Evolutionary conservation across 2,888 invertebrate genomes (phyloP).

Genomic region (Cancer borealis): DNA sequence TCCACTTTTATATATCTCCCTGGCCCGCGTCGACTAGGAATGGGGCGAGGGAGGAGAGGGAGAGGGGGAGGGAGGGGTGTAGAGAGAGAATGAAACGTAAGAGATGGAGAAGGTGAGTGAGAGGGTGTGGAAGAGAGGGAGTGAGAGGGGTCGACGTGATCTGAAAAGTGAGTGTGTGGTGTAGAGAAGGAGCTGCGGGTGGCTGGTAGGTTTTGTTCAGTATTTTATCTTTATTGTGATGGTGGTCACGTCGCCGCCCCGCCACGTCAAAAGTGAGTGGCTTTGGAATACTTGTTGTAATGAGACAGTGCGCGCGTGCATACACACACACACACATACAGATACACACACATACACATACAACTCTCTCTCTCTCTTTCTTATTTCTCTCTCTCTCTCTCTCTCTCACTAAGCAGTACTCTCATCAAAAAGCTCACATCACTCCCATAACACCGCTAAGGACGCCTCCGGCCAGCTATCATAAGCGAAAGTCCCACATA

Average conservation of each 20-base stretch:
- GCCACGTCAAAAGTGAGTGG: not conserved
- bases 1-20: not conserved
- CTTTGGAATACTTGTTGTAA: not conserved
- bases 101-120: not conserved
- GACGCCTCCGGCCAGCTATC: not conserved
- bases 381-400: too few species aligned
- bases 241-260: not conserved
- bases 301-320: not conserved
- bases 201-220: not conserved
- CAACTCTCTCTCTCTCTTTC: not conserved
- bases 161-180: not conserved
- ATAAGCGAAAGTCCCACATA: not conserved
- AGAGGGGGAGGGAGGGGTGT: not conserved
- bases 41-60: not conserved
- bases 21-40: not conserved
- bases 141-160: slow-evolving; percentile 30
- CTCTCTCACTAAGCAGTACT: too few species aligned
- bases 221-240: not conserved
- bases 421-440: too few species aligned
- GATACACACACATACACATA: not conserved
- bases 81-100: not conserved
- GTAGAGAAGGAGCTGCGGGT: not conserved
- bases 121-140: slow-evolving; percentile 18
- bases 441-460: not conserved
- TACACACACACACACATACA: not conserved